Evolutionary conservation across 2,113 vertebrate species (phyloP), one percentile per base, ranked within the genome.

Genomic region (Chrysemys picta): DNA sequence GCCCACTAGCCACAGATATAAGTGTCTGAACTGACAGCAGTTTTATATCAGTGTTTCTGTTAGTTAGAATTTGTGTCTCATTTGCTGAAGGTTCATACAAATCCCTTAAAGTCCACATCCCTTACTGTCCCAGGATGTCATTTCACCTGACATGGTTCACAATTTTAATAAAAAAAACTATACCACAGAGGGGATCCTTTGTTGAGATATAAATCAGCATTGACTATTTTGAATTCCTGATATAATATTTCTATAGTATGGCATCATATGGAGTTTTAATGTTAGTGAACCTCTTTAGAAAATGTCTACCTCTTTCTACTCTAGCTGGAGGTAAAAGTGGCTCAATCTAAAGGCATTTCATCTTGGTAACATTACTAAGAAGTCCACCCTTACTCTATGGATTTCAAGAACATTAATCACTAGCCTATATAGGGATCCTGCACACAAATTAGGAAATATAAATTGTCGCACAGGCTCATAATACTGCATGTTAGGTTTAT

Each of bases 1-100:
- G 54, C 24, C 31, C 81, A 82, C 50, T 78, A 56, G 89, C 11
- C 69, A 47, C 50, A 87, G 78, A 62, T 4, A 29, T 57, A 21
- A 92, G 87, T 45, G 53, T 85, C 82, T 81, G 76, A 85, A 56
- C 57, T 57, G 89, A 38, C 49, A 83, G 6, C 29, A 49, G 27
- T 83, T 49, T 50, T n/a, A 59, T 65, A 75, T 69, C 75, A 85
- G 31, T 91, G n/a, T 65, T 79, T 89, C 80, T 91, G 56, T 24
- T 16, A 54, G 50, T 75, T 3, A 9, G 84, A 82, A 57, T 35
- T 45, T 1, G 12, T 69, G 87, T 80, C 22, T 75, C 91, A 57
- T 29, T 62, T 21, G 53, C 29, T 82, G 85, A 88, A 54, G n/a
- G 52, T 62, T 92, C 80, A 82, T 82, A 62, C 47, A 85, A 79